Evolutionary conservation across 2,888 invertebrate genomes (phyloP).

Genomic region (Trichogramma dendrolimi): DNA sequence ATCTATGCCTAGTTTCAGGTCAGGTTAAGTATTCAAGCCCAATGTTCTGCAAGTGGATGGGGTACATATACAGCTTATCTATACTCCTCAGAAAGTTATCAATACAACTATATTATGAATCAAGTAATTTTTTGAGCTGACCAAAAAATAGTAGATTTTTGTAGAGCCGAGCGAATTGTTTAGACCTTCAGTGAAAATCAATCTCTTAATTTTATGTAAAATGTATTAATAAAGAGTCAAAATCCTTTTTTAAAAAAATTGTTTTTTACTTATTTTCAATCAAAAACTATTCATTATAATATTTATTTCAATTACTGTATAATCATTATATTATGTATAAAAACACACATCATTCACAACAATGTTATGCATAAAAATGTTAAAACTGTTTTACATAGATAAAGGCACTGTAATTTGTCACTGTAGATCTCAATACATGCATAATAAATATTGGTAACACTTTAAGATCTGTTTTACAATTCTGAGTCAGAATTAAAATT

Average conservation of each 20-base stretch:
- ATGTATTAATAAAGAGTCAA: not conserved
- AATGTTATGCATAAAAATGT: conserved; percentile 2
- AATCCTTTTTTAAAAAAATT: conserved; percentile 9
- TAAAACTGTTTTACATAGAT: conserved; percentile 9
- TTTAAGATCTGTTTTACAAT: not conserved
- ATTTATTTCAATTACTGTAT: too few relatives aligned
- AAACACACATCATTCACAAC: conserved; percentile 23
- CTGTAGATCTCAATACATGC: conserved; percentile 11
- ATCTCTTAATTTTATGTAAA: not conserved
- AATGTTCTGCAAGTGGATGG: too few relatives aligned
- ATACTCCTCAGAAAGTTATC: too few relatives aligned
- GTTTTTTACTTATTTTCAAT: conserved; percentile 18
- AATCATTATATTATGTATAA: not conserved
- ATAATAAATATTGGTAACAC: not conserved
- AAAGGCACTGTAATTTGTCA: conserved; percentile 24
- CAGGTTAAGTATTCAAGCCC: too few relatives aligned
- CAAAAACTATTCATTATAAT: not conserved
- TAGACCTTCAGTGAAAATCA: too few relatives aligned
- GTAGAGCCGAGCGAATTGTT: too few relatives aligned
- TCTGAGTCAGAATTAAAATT: too few relatives aligned
- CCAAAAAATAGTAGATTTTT: too few relatives aligned
- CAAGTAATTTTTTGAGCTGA: too few relatives aligned
- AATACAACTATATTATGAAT: too few relatives aligned
- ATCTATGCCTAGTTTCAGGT: too few relatives aligned
- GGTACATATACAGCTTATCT: too few relatives aligned